Evolutionary conservation across 1,140 invertebrate species (phyloP).

Genomic region (Octopus bimaculoides): DNA sequence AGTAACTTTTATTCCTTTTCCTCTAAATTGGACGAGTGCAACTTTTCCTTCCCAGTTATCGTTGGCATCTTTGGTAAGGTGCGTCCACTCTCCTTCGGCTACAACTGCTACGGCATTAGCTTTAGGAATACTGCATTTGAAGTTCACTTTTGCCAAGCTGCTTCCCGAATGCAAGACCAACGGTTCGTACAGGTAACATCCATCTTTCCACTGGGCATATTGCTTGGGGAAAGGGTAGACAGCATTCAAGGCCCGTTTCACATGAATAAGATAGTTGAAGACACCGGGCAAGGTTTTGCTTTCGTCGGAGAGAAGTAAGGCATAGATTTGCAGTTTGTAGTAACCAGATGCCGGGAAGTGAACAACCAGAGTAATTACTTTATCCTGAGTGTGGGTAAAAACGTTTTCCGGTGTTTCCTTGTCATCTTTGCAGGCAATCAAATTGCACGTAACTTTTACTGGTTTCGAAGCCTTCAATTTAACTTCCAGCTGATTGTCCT

Average conservation of each 20-base stretch:
- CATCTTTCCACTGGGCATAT: slow-evolving; percentile 56
- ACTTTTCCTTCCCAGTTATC: slow-evolving; percentile 41
- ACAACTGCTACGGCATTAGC: slow-evolving; percentile 50
- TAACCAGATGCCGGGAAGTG: slow-evolving; percentile 41
- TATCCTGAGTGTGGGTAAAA: slow-evolving; percentile 37
- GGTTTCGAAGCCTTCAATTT: slow-evolving; percentile 31
- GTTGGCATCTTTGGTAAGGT: slow-evolving; percentile 40
- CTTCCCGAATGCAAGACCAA: slow-evolving; percentile 34
- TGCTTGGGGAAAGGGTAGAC: slow-evolving; percentile 49
- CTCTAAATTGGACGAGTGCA: slow-evolving; percentile 35
- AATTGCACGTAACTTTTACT: slow-evolving; percentile 42
- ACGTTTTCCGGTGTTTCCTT: slow-evolving; percentile 41
- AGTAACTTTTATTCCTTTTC: slow-evolving; percentile 43
- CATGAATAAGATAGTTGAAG: slow-evolving; percentile 51
- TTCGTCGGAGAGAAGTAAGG: slow-evolving; percentile 36
- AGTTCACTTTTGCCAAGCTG: slow-evolving; percentile 32
- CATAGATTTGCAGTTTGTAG: slow-evolving; percentile 54
- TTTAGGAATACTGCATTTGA: slow-evolving; percentile 42
- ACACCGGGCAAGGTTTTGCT: slow-evolving; percentile 51
- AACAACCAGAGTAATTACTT: slow-evolving; percentile 31
- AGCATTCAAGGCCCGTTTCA: slow-evolving; percentile 18
- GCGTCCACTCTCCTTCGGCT: slow-evolving; percentile 48
- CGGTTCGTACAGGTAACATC: slow-evolving; percentile 48
- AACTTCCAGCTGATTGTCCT: slow-evolving; percentile 32
- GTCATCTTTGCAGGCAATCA: slow-evolving; percentile 31